These are phyloP conservation scores for Monodelphis domestica DNA, from an alignment of 2,797 vertebrate genomes.

Conservation along the genomic window DNA sequence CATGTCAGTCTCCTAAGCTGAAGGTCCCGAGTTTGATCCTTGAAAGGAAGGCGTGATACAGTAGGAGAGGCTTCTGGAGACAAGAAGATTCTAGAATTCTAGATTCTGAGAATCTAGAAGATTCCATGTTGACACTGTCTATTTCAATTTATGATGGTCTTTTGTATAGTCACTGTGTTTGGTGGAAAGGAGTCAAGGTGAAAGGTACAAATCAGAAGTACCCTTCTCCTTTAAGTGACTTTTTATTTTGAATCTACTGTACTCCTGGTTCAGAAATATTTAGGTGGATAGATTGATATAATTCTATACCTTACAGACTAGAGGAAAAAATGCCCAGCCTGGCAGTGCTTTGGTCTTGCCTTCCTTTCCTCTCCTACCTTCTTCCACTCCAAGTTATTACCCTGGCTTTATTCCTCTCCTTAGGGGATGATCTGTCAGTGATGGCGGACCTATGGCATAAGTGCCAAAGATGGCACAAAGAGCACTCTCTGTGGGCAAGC, in stretches of 20 bases:
- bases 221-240: neutral
- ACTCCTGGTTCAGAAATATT: neutral
- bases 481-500: no score
- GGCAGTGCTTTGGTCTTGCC: neutral
- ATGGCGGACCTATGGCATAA: no score
- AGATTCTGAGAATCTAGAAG: no score
- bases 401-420: neutral
- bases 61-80: no score
- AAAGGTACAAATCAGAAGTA: neutral
- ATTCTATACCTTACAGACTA: neutral
- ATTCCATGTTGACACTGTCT: no score
- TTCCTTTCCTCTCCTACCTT: neutral
- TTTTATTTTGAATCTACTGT: neutral
- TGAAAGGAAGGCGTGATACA: no score
- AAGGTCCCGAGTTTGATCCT: no score
- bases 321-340: neutral
- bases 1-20: no score
- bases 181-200: neutral
- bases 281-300: neutral
- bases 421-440: neutral
- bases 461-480: no score
- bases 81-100: no score
- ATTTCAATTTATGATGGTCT: neutral
- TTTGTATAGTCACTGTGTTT: neutral
- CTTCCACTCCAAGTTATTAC: neutral